Conservation (phyloP, 2,113 vertebrate genomes). For the Phalacrocorax aristotelis region DNA sequence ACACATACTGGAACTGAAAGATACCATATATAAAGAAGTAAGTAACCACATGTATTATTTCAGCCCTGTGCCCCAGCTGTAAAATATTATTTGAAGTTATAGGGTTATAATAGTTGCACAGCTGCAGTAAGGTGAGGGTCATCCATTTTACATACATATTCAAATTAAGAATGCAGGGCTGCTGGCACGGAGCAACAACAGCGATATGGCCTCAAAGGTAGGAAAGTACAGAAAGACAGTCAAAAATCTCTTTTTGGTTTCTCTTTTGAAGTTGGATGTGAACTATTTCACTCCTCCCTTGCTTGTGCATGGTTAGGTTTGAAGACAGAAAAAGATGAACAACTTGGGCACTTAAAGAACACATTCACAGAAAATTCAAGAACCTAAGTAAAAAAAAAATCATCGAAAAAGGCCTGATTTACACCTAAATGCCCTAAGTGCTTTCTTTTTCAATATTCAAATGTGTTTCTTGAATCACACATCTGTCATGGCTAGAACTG, state of each 20-base stretch:
- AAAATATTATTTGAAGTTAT: slow-evolving; percentile 73
- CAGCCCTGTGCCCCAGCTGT: slow-evolving; percentile 70
- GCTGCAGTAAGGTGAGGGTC: slow-evolving; percentile 61
- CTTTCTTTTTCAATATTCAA: neutral
- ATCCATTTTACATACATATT: slow-evolving; percentile 69
- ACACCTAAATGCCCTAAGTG: neutral
- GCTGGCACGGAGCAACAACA: slow-evolving; percentile 59
- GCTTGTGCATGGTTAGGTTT: neutral
- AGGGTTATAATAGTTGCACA: slow-evolving; percentile 66
- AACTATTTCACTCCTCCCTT: neutral
- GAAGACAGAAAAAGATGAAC: neutral
- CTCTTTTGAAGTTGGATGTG: neutral
- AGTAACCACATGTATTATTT: slow-evolving; percentile 69
- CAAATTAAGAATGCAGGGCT: slow-evolving; percentile 70
- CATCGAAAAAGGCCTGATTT: neutral
- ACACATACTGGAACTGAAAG: slow-evolving; percentile 65
- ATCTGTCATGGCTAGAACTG: neutral
- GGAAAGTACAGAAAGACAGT: slow-evolving; percentile 44
- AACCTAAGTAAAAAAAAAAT: neutral
- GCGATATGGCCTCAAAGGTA: slow-evolving; percentile 46
- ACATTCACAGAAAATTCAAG: neutral
- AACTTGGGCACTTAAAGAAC: neutral
- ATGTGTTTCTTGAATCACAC: neutral
- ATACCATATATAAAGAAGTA: slow-evolving; percentile 45
- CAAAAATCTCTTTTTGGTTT: slow-evolving; percentile 13